Conservation (phyloP, 2,888 invertebrate genomes). For the Tachina grossa region DNA sequence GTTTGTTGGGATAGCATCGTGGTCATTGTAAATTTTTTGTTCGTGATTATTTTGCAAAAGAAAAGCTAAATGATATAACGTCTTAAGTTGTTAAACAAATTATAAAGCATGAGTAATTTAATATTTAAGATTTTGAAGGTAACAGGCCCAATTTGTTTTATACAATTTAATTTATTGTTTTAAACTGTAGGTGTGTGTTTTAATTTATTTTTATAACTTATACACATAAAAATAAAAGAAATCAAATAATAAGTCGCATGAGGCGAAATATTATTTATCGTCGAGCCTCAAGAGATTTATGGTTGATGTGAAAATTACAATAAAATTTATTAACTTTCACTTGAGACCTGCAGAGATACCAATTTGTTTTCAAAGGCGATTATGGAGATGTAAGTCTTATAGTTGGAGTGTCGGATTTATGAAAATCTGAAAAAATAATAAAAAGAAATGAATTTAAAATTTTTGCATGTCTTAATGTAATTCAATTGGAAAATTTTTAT, state of each 20-base stretch:
- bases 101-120: conserved; percentile 58
- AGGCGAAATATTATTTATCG: conserved; percentile 53
- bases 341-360: conserved; percentile 35
- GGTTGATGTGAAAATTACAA: conserved; percentile 25
- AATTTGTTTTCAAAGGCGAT: conserved; percentile 32
- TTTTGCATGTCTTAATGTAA: too few relatives aligned
- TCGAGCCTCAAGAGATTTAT: conserved; percentile 53
- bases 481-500: too few relatives aligned
- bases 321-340: conserved; percentile 59
- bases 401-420: background rate
- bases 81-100: conserved; percentile 51
- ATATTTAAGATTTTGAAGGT: conserved; percentile 36
- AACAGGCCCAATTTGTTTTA: conserved; percentile 14
- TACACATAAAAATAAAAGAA: background rate
- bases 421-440: background rate
- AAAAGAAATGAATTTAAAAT: background rate
- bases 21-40: conserved; percentile 5
- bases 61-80: conserved; percentile 40
- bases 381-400: conserved; percentile 2
- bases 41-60: conserved; percentile 6
- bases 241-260: background rate
- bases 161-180: conserved; percentile 22
- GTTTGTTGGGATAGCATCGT: background rate
- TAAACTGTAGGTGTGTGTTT: conserved; percentile 20
- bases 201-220: background rate